phyloP scores from a whole-genome alignment of 2,113 vertebrate species.

The Gnathonemus longibarbis region DNA sequence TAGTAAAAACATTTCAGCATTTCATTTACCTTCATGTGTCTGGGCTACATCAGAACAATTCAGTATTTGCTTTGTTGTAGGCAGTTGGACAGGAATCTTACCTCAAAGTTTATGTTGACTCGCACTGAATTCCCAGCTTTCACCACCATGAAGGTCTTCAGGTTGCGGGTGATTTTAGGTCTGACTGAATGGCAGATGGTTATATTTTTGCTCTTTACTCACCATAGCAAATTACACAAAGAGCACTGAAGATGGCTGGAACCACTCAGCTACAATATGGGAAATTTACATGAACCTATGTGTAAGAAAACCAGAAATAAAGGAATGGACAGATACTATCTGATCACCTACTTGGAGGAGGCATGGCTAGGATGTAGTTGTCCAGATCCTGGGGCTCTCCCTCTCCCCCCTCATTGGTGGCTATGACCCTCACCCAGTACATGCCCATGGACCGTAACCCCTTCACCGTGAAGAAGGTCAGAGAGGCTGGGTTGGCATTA shows the following conservation, averaged over 20 bases:
- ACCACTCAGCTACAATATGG: background rate
- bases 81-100: conserved; percentile 39
- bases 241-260: background rate
- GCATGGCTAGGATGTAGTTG: conserved; percentile 46
- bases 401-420: conserved; percentile 60
- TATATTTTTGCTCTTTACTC: background rate
- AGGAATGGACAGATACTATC: background rate
- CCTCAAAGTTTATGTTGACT: conserved; percentile 70
- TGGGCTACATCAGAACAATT: background rate
- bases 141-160: conserved; percentile 62
- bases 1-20: background rate
- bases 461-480: conserved; percentile 62
- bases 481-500: conserved; percentile 52
- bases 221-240: background rate
- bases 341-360: conserved; percentile 55
- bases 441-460: conserved; percentile 63
- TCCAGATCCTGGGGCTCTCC: conserved; percentile 50
- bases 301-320: background rate
- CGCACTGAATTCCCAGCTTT: conserved; percentile 63
- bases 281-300: background rate
- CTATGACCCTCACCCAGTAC: conserved; percentile 68
- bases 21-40: background rate
- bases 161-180: conserved; percentile 64
- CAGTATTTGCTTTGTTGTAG: background rate
- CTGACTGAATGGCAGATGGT: conserved; percentile 51